Base-by-base conservation (phyloP, 1,140 invertebrate species). In the Contarinia nasturtii region DNA sequence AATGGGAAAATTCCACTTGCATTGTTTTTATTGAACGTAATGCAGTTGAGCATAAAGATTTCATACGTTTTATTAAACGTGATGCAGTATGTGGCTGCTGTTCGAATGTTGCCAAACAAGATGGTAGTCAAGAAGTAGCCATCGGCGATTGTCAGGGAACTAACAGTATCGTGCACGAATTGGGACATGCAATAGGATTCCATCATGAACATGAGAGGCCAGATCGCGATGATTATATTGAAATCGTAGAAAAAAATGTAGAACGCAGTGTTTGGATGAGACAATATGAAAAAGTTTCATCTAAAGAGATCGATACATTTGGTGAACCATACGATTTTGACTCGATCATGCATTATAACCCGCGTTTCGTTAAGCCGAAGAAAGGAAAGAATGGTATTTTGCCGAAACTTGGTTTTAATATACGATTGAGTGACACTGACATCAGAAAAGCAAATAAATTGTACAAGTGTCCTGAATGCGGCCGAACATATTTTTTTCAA, bases 101-200 rank as follows among this genome's bases (percentile, higher is more conserved):
- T 65, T 97, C 93, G 0, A 98, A 95, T 66, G 93, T 98, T 36
- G 94, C 94, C 0, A 96, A 96, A 64, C 68, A 89, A 42, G 93
- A 94, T 56, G 95, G 94, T 0, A 80, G 86, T 1, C 92, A 98
- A 60, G 91, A 90, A 1, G 95, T 98, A 53, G 96, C 91, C 33
- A 97, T 98, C 43, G 94, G 94, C 0, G 97, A 98, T 68, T 98
- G 95, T 63, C 94, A 98, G 65, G 97, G 97, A 65, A 97, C 97
- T 60, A 95, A 94, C 33, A 98, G 98, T 51, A 92, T 98, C 1
- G 93, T 98, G 2, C 95, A 99, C 67, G 95, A 98, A 65, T 67
- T 98, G 46, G 94, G 95, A 8, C 95, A 98, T 66, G 94, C 96
- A 27, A 90, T 99, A 1, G 93, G 92, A 33, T 96, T 96, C 63